Conservation (phyloP, 1,140 invertebrate species). For the Leptinotarsa lineolata region DNA sequence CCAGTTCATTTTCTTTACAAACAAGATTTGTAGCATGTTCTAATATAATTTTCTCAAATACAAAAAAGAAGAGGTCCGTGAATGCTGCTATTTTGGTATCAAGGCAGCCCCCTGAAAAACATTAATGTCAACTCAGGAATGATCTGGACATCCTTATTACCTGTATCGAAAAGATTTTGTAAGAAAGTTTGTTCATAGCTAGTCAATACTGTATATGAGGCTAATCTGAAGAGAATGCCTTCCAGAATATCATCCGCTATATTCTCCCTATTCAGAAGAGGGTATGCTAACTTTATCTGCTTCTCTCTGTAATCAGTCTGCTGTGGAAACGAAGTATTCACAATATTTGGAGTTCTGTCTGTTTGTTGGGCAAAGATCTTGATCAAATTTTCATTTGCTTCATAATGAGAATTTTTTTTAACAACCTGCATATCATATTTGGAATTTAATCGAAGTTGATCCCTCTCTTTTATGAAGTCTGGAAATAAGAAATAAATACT, state of each 20-base stretch:
- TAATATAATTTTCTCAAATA: conserved; percentile 35
- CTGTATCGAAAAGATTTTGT: not conserved
- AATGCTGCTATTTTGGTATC: not conserved
- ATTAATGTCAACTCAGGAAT: too few relatives aligned
- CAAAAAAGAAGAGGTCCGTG: conserved; percentile 20
- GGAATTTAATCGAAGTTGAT: conserved; percentile 27
- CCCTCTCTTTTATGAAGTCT: conserved; percentile 34
- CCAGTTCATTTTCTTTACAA: conserved; percentile 17
- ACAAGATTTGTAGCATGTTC: conserved; percentile 34
- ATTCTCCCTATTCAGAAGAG: conserved; percentile 25
- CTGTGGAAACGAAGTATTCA: not conserved
- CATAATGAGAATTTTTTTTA: conserved; percentile 8
- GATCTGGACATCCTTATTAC: not conserved
- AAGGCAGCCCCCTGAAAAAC: too few relatives aligned
- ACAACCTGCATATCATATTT: conserved; percentile 4
- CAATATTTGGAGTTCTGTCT: not conserved
- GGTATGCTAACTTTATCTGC: conserved; percentile 35
- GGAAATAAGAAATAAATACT: conserved; percentile 7
- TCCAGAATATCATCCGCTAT: conserved; percentile 19
- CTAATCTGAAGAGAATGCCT: not conserved
- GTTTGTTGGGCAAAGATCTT: not conserved
- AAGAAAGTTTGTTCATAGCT: conserved; percentile 9
- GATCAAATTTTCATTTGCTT: not conserved
- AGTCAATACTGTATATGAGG: not conserved
- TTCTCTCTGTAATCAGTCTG: conserved; percentile 28